Conservation (phyloP, 2,888 invertebrate genomes). For the Orchestes rusci region DNA sequence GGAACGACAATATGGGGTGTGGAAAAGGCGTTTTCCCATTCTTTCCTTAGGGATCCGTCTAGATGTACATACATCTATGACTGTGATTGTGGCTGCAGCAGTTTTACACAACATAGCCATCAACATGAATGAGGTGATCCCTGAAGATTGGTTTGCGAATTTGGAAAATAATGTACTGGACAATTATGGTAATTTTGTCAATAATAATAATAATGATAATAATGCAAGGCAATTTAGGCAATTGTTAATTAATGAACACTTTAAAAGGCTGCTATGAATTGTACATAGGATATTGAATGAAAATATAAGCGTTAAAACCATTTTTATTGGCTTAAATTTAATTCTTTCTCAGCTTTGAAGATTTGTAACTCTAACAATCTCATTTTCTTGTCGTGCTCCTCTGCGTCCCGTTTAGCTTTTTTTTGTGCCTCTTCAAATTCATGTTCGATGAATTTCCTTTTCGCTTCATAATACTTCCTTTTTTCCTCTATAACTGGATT, state of each 20-base stretch:
- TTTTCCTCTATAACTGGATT: not conserved
- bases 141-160: too few species aligned
- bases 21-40: constrained; percentile 32
- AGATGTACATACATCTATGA: constrained; percentile 21
- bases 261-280: too few species aligned
- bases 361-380: not conserved
- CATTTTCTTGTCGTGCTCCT: not conserved
- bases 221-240: not conserved
- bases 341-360: too few species aligned
- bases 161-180: too few species aligned
- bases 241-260: not conserved
- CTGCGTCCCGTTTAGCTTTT: too few species aligned
- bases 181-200: too few species aligned
- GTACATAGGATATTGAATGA: too few species aligned
- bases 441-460: too few species aligned
- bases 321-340: too few species aligned
- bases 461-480: not conserved
- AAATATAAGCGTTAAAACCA: too few species aligned
- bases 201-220: too few species aligned
- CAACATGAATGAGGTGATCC: not conserved
- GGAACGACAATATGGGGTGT: constrained; percentile 30
- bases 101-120: constrained; percentile 26
- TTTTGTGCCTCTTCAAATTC: too few species aligned
- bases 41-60: constrained; percentile 30
- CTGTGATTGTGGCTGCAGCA: constrained; percentile 22